Evolutionary conservation across 1,140 invertebrate species (phyloP).

Genomic region (Drosophila sturtevanti): DNA sequence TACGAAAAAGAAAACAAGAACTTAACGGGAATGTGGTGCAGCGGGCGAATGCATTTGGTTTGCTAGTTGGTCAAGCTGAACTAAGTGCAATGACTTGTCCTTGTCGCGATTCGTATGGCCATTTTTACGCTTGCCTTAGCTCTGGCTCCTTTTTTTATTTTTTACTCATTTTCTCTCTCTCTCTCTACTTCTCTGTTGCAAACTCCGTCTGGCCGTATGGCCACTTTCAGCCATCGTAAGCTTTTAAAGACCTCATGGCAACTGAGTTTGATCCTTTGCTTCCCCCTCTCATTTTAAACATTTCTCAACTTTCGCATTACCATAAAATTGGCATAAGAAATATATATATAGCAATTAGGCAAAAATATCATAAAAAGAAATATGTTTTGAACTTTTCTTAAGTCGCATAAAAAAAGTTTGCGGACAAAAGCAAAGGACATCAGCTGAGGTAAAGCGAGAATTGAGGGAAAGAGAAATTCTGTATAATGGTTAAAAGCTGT

Average conservation of each 20-base stretch:
- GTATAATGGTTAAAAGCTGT: neutral
- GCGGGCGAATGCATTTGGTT: constrained; percentile 49
- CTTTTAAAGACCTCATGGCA: constrained; percentile 29
- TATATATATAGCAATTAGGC: constrained; percentile 51
- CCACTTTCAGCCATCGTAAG: neutral
- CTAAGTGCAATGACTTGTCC: constrained; percentile 77
- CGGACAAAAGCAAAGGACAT: constrained; percentile 26
- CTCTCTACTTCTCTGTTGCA: too few relatives aligned
- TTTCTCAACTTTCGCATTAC: constrained; percentile 53
- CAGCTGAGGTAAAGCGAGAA: constrained; percentile 18
- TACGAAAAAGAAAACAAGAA: constrained; percentile 20
- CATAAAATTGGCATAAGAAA: constrained; percentile 43
- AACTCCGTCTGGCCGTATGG: too few relatives aligned
- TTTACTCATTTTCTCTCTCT: neutral
- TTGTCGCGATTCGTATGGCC: constrained; percentile 48
- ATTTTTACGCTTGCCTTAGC: constrained; percentile 39
- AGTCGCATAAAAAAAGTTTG: constrained; percentile 59
- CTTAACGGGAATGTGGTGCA: constrained; percentile 49
- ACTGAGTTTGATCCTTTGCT: constrained; percentile 1
- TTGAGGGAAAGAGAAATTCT: constrained; percentile 17
- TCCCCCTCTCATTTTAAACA: too few relatives aligned
- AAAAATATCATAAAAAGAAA: constrained; percentile 50
- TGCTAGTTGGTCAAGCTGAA: constrained; percentile 64
- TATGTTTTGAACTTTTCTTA: constrained; percentile 60
- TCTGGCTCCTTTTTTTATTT: constrained; percentile 30